phyloP scores from a whole-genome alignment of 2,797 vertebrate genomes.

The Notoglanidium macrostoma region DNA sequence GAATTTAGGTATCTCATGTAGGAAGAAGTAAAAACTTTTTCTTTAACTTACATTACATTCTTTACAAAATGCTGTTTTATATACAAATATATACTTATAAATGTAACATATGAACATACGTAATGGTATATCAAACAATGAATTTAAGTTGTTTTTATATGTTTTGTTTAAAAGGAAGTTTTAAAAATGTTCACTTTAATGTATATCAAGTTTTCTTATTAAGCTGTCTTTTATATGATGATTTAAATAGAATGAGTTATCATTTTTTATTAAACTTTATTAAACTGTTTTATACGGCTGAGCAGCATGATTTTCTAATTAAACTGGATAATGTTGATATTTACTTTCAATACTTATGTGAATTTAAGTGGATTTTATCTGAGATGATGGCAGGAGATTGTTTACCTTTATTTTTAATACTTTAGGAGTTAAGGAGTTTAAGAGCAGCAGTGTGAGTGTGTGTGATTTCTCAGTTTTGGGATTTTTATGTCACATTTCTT shows the following conservation, averaged over 20 bases:
- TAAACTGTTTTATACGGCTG: too few species aligned
- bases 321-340: too few species aligned
- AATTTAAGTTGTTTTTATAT: neutral
- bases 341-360: too few species aligned
- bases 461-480: conserved; percentile 8
- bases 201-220: too few species aligned
- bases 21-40: too few species aligned
- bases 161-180: neutral
- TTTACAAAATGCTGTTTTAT: neutral
- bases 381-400: neutral
- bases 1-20: neutral
- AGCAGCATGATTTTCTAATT: too few species aligned
- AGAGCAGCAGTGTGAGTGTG: neutral
- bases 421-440: neutral
- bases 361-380: too few species aligned
- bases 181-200: neutral
- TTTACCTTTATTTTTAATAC: neutral
- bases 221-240: too few species aligned
- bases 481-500: conserved; percentile 34
- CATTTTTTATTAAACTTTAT: too few species aligned
- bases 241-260: too few species aligned
- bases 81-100: neutral
- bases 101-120: neutral
- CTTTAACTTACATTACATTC: too few species aligned
- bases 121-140: neutral